These are phyloP conservation scores for Apostichopus japonicus DNA, from an alignment of 35 echinoderm and acorn worm genomes.

Conservation along the genomic window DNA sequence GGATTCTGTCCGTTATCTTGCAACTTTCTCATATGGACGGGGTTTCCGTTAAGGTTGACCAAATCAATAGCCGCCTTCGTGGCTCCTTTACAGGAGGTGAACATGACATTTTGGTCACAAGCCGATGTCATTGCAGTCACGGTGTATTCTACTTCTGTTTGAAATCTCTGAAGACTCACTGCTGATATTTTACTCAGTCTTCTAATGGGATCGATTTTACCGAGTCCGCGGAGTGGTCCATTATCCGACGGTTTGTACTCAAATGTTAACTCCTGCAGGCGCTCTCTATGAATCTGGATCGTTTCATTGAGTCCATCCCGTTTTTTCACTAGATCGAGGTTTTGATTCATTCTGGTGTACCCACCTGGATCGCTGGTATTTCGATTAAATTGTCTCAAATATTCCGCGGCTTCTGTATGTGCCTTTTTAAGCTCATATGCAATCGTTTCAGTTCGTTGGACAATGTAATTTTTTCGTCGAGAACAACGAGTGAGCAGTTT, in stretches of 20 bases:
- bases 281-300: neutral
- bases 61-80: slow-evolving; percentile 24
- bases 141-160: neutral
- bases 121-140: neutral
- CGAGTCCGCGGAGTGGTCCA: neutral
- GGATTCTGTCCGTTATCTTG: slow-evolving; percentile 50
- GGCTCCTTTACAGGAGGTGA: slow-evolving; percentile 27
- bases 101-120: neutral
- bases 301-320: neutral
- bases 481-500: neutral
- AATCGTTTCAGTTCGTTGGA: neutral
- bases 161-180: neutral
- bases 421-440: neutral
- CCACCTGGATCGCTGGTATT: neutral
- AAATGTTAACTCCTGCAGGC: slow-evolving; percentile 4
- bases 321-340: neutral
- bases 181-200: neutral
- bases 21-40: slow-evolving; percentile 5
- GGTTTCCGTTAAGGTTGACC: slow-evolving; percentile 27
- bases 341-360: neutral
- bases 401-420: neutral
- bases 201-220: slow-evolving; percentile 15
- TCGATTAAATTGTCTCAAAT: neutral
- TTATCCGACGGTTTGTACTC: neutral
- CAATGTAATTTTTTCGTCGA: neutral